Percentiles rank a stretch among this genome's conserved stretches.
phyloP scores from a whole-genome alignment of 1,140 invertebrate genomes.

The Pinna nobilis region DNA sequence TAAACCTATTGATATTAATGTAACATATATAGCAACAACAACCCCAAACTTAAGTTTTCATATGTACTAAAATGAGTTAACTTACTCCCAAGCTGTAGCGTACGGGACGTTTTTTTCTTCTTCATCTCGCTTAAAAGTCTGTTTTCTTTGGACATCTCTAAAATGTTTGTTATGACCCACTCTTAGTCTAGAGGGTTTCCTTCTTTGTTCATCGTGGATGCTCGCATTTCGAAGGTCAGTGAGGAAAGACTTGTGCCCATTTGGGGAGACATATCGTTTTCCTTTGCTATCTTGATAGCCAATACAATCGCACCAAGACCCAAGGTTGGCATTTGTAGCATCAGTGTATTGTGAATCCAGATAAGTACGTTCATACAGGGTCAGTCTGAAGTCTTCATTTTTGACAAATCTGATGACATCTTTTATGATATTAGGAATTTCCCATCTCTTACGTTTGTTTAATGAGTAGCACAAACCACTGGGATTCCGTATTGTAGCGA shows the following conservation, averaged over 20 bases:
- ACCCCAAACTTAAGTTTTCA: too few species aligned
- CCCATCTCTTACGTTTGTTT: conserved; percentile 1
- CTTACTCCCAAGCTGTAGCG: too few species aligned
- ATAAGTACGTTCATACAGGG: neutral
- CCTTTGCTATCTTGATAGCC: neutral
- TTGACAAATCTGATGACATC: neutral
- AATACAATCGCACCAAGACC: neutral
- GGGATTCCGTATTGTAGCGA: neutral
- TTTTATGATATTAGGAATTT: conserved; percentile 1
- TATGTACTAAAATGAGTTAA: too few species aligned
- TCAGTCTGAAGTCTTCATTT: neutral
- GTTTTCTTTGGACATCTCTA: neutral
- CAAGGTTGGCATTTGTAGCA: neutral
- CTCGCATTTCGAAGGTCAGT: neutral
- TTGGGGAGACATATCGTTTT: neutral
- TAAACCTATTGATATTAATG: too few species aligned
- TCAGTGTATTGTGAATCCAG: too few species aligned
- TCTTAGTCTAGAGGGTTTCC: neutral
- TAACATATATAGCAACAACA: too few species aligned
- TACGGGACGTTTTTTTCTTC: too few species aligned
- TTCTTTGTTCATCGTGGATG: neutral
- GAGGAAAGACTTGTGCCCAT: neutral
- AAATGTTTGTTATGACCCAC: neutral
- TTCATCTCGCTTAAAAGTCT: too few species aligned
- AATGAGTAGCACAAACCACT: neutral